Conservation (phyloP, 2,113 vertebrate genomes). For the Collichthys lucidus region DNA sequence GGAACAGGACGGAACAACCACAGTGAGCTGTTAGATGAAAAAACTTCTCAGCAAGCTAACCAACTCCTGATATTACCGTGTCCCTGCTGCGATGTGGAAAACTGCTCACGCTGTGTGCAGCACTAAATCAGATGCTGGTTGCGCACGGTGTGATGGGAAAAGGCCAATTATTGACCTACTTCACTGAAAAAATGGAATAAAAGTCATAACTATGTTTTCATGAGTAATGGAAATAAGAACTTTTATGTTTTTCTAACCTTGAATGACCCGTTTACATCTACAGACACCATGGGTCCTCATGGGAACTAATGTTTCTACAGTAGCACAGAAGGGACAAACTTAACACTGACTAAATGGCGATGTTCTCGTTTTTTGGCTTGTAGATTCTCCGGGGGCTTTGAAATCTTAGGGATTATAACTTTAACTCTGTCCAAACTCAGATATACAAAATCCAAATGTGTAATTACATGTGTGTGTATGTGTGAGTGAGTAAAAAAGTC, state of each 20-base stretch:
- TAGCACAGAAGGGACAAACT: too few species aligned
- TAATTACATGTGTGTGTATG: not conserved
- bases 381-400: too few species aligned
- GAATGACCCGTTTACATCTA: too few species aligned
- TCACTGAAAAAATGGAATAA: too few species aligned
- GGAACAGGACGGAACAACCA: not conserved
- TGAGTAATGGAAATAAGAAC: too few species aligned
- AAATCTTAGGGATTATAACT: conserved; percentile 48
- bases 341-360: too few species aligned
- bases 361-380: too few species aligned
- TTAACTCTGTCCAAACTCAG: conserved; percentile 1
- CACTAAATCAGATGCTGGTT: not conserved
- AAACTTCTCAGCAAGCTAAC: not conserved
- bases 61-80: not conserved
- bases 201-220: too few species aligned
- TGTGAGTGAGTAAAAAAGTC: conserved; percentile 17
- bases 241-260: too few species aligned
- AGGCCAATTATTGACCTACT: not conserved
- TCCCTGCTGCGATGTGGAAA: not conserved
- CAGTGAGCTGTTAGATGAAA: not conserved
- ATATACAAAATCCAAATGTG: conserved; percentile 16
- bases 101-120: not conserved
- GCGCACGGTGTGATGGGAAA: not conserved
- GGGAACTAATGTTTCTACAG: too few species aligned
- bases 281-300: too few species aligned